Evolutionary conservation across 2,113 vertebrate genomes (phyloP).

Genomic region (Tylochromis polylepis): DNA sequence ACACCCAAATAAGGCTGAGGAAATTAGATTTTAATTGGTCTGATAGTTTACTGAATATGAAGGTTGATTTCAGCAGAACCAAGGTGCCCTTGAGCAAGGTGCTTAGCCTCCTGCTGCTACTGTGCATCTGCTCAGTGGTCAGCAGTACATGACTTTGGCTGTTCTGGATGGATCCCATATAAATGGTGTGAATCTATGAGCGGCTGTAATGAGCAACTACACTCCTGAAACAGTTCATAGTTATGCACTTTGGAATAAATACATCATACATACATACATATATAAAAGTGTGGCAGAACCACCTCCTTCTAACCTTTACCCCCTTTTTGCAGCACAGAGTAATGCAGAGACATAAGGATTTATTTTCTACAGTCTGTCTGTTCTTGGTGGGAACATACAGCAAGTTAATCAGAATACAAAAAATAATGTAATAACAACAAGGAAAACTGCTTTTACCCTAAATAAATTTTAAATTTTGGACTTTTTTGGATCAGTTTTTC

Average conservation of each 20-base stretch:
- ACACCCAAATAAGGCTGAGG: neutral
- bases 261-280: neutral
- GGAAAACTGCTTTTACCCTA: neutral
- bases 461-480: neutral
- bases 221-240: neutral
- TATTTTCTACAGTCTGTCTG: neutral
- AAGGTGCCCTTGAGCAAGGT: conserved; percentile 52
- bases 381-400: neutral
- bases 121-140: conserved; percentile 35
- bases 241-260: neutral
- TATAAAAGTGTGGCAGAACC: neutral
- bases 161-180: neutral
- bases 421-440: neutral
- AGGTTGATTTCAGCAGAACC: neutral
- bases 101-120: conserved; percentile 20
- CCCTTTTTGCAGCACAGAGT: neutral
- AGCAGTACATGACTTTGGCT: neutral
- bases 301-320: neutral
- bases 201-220: neutral
- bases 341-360: neutral
- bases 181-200: neutral
- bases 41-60: neutral
- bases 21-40: neutral
- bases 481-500: neutral
- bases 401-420: neutral